Evolutionary conservation across 2,797 vertebrate genomes (phyloP).

Genomic region (Coranthus polyacanthus): DNA sequence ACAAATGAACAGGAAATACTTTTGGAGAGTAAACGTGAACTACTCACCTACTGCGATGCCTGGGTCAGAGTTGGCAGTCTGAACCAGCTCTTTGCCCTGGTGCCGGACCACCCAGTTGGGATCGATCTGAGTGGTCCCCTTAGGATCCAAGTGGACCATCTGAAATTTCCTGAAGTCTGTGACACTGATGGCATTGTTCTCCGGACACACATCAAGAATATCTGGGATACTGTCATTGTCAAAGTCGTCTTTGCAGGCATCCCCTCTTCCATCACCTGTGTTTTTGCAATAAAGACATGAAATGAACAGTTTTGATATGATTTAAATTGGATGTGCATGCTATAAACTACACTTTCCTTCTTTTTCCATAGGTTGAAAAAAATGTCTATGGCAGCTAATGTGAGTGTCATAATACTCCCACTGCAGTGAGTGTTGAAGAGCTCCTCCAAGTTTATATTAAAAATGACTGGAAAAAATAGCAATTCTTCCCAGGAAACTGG

Average conservation of each 20-base stretch:
- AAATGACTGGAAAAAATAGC: constrained; percentile 63
- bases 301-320: constrained; percentile 23
- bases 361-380: constrained; percentile 41
- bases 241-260: constrained; percentile 97
- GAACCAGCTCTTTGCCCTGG: constrained; percentile 97
- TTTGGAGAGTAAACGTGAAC: background rate
- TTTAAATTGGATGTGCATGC: constrained; percentile 25
- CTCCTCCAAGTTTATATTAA: constrained; percentile 58
- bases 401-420: constrained; percentile 45
- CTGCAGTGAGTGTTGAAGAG: constrained; percentile 28
- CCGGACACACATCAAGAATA: constrained; percentile 95
- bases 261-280: constrained; percentile 94
- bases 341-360: constrained; percentile 8
- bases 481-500: constrained; percentile 57
- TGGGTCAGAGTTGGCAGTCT: constrained; percentile 98
- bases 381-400: constrained; percentile 36
- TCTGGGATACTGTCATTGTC: constrained; percentile 96
- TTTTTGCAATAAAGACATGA: constrained; percentile 7
- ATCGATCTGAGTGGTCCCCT: constrained; percentile 98
- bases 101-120: constrained; percentile 99
- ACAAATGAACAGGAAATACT: background rate
- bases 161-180: constrained; percentile 99
- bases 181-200: constrained; percentile 93
- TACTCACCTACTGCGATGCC: constrained; percentile 97
- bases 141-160: constrained; percentile 98